phyloP scores from a whole-genome alignment of 2,888 invertebrate genomes.

The Ophion obscuratus region DNA sequence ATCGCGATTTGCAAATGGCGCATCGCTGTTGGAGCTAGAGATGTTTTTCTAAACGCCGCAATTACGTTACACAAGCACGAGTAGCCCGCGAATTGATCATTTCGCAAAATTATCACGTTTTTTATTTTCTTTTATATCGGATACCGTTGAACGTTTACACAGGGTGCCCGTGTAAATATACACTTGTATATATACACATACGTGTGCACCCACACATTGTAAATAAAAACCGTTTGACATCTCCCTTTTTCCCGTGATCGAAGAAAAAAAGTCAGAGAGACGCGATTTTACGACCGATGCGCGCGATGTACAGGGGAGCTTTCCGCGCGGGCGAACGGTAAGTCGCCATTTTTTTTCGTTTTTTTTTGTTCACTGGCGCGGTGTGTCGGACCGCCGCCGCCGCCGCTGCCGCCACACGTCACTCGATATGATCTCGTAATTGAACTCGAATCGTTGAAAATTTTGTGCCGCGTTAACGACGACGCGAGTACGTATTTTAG shows the following conservation, averaged over 20 bases:
- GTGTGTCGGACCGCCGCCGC: not conserved
- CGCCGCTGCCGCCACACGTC: not conserved
- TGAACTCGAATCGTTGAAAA: conserved; percentile 30
- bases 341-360: conserved; percentile 53
- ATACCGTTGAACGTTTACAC: conserved; percentile 31
- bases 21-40: conserved; percentile 37
- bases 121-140: conserved; percentile 10
- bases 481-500: not conserved
- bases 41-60: conserved; percentile 56
- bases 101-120: conserved; percentile 17
- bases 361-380: conserved; percentile 36
- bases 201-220: not conserved
- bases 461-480: conserved; percentile 35
- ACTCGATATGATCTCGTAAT: conserved; percentile 22
- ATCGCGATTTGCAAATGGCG: conserved; percentile 56
- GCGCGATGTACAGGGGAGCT: conserved; percentile 54
- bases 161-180: conserved; percentile 13
- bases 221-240: conserved; percentile 27
- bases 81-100: conserved; percentile 46
- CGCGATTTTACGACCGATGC: conserved; percentile 51
- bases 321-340: conserved; percentile 56
- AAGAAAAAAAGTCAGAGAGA: conserved; percentile 34
- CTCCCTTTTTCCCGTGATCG: conserved; percentile 33
- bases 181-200: not conserved
- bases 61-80: conserved; percentile 29